Conservation (phyloP, 1,140 invertebrate genomes). For the Diabrotica virgifera region DNA sequence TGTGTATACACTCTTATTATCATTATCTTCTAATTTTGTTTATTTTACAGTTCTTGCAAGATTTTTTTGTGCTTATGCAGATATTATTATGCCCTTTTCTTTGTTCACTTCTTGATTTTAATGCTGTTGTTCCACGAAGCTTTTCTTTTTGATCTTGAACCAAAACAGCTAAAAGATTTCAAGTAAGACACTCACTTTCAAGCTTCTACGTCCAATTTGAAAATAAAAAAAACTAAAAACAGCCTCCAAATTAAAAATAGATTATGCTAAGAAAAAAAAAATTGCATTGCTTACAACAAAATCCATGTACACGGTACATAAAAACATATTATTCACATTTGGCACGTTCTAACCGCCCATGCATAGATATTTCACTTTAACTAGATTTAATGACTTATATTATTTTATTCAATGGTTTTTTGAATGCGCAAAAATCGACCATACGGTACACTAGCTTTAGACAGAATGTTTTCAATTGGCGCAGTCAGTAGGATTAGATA, state of each 20-base stretch:
- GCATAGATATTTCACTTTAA: slow-evolving; percentile 15
- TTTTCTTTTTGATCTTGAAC: background rate
- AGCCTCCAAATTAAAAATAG: slow-evolving; percentile 6
- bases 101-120: too few species aligned
- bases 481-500: too few species aligned
- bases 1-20: too few species aligned
- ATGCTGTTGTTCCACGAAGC: too few species aligned
- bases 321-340: slow-evolving; percentile 25
- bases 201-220: background rate
- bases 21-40: too few species aligned
- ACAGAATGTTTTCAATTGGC: too few species aligned
- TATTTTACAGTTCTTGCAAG: too few species aligned
- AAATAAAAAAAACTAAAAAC: background rate
- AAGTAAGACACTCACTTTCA: background rate
- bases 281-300: slow-evolving; percentile 13
- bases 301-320: slow-evolving; percentile 38
- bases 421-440: too few species aligned
- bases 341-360: slow-evolving; percentile 12
- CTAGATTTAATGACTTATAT: slow-evolving; percentile 13
- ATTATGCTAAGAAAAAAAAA: background rate
- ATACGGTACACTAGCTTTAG: too few species aligned
- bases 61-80: too few species aligned
- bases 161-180: background rate
- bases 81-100: too few species aligned
- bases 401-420: slow-evolving; percentile 1